A percentile compares a stretch with the other conserved stretches of the same genome.
These are phyloP conservation scores for Sericinus montela DNA, from an alignment of 2,888 invertebrate genomes.

Conservation along the genomic window DNA sequence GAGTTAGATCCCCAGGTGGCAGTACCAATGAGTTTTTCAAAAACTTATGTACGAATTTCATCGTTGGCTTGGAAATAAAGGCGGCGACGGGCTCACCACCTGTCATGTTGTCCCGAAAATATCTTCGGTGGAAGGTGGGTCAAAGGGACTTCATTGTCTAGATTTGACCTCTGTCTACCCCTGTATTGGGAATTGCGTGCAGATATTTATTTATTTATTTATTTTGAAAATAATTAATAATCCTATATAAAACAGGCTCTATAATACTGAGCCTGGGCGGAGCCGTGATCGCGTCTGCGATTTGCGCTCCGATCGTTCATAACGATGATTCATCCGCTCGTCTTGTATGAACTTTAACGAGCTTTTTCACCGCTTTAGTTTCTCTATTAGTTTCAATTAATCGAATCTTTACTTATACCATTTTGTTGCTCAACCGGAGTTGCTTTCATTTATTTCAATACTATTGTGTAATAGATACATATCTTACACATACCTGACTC, in stretches of 20 bases:
- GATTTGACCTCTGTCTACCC: too few species aligned
- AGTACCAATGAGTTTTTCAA: too few species aligned
- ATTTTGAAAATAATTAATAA: not conserved
- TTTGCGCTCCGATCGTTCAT: slow-evolving; percentile 2
- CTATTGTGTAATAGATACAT: not conserved
- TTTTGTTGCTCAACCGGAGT: not conserved
- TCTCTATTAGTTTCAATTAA: slow-evolving; percentile 16
- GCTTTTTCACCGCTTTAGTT: slow-evolving; percentile 16
- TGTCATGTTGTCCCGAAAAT: too few species aligned
- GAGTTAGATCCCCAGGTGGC: too few species aligned
- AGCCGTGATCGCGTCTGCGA: slow-evolving; percentile 3
- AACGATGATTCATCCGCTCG: slow-evolving; percentile 6
- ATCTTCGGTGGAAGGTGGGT: too few species aligned
- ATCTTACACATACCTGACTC: not conserved
- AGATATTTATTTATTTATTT: too few species aligned
- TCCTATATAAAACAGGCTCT: not conserved
- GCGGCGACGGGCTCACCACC: too few species aligned
- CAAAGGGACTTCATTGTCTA: too few species aligned
- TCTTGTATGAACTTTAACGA: slow-evolving; percentile 12
- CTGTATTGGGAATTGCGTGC: too few species aligned
- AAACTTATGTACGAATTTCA: too few species aligned
- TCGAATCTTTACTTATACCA: slow-evolving; percentile 4
- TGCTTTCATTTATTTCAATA: not conserved
- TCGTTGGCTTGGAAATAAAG: too few species aligned
- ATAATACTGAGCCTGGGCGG: slow-evolving; percentile 1